Evolutionary conservation across 1,140 invertebrate genomes (phyloP).

Genomic region (Neodiprion pinetum): DNA sequence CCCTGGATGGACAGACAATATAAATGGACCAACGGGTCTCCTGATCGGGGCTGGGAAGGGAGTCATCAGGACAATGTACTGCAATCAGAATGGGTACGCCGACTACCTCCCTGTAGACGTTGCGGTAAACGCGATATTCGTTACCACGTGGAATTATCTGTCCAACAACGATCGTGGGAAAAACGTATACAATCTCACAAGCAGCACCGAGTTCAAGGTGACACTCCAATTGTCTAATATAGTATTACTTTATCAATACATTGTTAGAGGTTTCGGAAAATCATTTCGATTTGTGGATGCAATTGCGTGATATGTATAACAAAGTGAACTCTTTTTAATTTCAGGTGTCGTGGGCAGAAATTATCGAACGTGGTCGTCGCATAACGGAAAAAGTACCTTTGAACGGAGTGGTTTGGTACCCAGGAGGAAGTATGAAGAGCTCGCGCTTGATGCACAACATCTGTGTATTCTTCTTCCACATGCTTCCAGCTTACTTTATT

Average conservation of each 20-base stretch:
- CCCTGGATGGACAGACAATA: slow-evolving; percentile 93
- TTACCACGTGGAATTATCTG: slow-evolving; percentile 69
- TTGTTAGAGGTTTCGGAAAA: too few species aligned
- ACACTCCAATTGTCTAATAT: slow-evolving; percentile 62
- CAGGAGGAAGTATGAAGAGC: slow-evolving; percentile 87
- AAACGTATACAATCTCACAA: slow-evolving; percentile 76
- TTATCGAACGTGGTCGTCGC: slow-evolving; percentile 82
- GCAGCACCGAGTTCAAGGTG: slow-evolving; percentile 80
- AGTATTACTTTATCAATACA: too few species aligned
- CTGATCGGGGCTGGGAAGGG: slow-evolving; percentile 84
- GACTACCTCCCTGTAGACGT: slow-evolving; percentile 90
- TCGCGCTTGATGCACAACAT: slow-evolving; percentile 78
- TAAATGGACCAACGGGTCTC: slow-evolving; percentile 86
- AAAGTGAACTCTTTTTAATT: neutral
- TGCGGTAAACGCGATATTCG: slow-evolving; percentile 73
- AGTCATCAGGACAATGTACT: slow-evolving; percentile 84
- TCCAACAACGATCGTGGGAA: slow-evolving; percentile 48
- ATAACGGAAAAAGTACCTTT: slow-evolving; percentile 78
- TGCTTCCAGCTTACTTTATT: slow-evolving; percentile 82
- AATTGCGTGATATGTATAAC: too few species aligned
- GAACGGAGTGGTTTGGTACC: slow-evolving; percentile 86
- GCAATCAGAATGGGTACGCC: slow-evolving; percentile 76
- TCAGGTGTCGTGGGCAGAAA: slow-evolving; percentile 79
- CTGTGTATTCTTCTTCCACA: slow-evolving; percentile 83
- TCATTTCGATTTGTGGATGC: neutral